Base-by-base conservation (phyloP, 1,140 invertebrate species). In the Mamestra configurata region DNA sequence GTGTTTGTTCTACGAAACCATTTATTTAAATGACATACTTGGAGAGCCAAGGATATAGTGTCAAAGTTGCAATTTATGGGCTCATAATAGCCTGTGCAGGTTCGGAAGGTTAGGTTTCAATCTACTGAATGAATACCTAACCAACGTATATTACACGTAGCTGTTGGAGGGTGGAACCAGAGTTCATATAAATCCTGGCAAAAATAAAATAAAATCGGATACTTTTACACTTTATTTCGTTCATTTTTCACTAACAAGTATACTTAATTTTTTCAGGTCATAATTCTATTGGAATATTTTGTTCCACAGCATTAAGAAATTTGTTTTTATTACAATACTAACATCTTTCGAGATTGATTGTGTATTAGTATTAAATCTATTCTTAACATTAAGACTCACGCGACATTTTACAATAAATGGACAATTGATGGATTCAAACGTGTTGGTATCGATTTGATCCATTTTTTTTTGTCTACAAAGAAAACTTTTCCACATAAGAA, bases 281-380 rank as follows among this genome's bases (percentile, higher is more conserved):
- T 77, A 77, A 51, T 46, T 61, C 35, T 76, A 76, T 77, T 77
- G 75, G 75, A 77, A 77, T 77, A 77, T 77, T 53, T 77, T 76
- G 75, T 77, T 77, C 75, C 75, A 77, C 75, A 77, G 75, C 75
- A 51, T 77, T 57, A 66, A 75, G 35, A 61, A 46, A 11, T 59
- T 27, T 43, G 5, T 61, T 75, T 43, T 40, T 13, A 24, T 61
- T 27, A 31, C 24, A 27, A 57, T 61, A 40, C 53, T 15, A 53
- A 46, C 27, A 35, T 53, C 53, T 43, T 55, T 75, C 43, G 31
- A 35, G 37, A 43, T 61, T 53, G 31, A 31, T 75, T 59, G 10
- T 7, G 31, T n/a, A 72, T 10, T 59, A 46, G 22, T 59, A 31
- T 75, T 46, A 61, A 35, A 40, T 40, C 18, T 75, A 75, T 46